A percentile compares a stretch with the other conserved stretches of the same genome.
Conservation (phyloP, 2,888 invertebrate genomes). For the Pocota personata region DNA sequence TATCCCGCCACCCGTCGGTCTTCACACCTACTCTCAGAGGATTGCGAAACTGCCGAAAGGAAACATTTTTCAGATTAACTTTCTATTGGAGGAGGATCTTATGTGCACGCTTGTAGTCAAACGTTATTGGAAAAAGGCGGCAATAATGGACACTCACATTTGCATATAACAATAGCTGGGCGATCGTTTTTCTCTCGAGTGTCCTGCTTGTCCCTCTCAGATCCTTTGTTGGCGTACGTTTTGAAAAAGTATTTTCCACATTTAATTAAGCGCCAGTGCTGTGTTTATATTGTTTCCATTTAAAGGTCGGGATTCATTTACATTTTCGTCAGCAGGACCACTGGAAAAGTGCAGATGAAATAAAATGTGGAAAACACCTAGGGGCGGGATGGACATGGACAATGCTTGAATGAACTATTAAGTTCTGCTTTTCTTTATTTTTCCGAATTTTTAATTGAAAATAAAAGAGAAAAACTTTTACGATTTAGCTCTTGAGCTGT, state of each 20-base stretch:
- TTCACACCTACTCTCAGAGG: background rate
- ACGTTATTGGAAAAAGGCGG: slow-evolving; percentile 57
- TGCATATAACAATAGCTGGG: slow-evolving; percentile 50
- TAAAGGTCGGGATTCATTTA: slow-evolving; percentile 43
- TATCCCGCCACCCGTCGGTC: no score
- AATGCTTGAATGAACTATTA: slow-evolving; percentile 36
- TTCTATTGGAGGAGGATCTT: slow-evolving; percentile 52
- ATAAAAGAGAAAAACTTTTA: slow-evolving; percentile 9
- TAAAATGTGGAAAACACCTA: background rate
- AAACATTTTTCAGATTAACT: slow-evolving; percentile 64
- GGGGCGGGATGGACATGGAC: slow-evolving; percentile 3
- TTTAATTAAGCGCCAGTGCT: slow-evolving; percentile 62
- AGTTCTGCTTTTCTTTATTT: slow-evolving; percentile 18
- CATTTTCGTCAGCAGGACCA: slow-evolving; percentile 28
- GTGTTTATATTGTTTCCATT: slow-evolving; percentile 36
- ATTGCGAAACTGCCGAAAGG: slow-evolving; percentile 16
- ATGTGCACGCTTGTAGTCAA: slow-evolving; percentile 33
- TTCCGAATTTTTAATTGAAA: slow-evolving; percentile 7
- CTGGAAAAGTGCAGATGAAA: slow-evolving; percentile 24
- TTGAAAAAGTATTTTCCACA: slow-evolving; percentile 37
- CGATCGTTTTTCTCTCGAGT: slow-evolving; percentile 27
- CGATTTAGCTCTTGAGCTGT: slow-evolving; percentile 16
- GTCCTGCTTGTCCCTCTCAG: background rate
- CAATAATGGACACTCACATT: slow-evolving; percentile 49
- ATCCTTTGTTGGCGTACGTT: background rate